Base-by-base conservation (phyloP, 2,113 vertebrate species). In the Gallinago jamesoni region DNA sequence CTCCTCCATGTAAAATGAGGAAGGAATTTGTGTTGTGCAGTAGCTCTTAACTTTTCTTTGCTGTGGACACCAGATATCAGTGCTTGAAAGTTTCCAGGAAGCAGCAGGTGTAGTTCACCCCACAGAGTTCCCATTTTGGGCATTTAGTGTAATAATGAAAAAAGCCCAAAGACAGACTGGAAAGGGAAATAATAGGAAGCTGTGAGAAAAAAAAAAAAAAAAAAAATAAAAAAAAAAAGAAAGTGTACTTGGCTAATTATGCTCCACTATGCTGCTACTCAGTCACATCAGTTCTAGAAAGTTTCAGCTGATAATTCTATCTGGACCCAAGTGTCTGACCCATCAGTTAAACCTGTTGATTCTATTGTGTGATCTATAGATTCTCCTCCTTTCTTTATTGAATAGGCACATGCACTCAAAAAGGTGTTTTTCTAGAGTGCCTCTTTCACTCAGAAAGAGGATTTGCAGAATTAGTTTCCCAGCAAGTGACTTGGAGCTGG, bases 291-390 rank as follows among this genome's bases (percentile, higher is more conserved):
- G 39, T 68, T 87, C 43, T 37, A 30, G 41, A 62, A 64, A 47
- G 45, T 33, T 78, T 2, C 33, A 66, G 30, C n/a, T 78, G 39
- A 78, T 47, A 62, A 48, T 64, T 39, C 24, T 39, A 1, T 41
- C 35, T 82, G 45, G 57, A 35, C 37, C 19, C 0, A 14, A 1
- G 5, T 48, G 31, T 57, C 50, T 8, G 4, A 30, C 43, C 25
- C 15, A 28, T 20, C 21, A 48, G 23, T 53, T 84, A 84, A 87
- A 64, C 17, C 39, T 56, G 33, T 59, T n/a, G 33, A 41, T 52
- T 5, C 17, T 74, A 1, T 28, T 3, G 0, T 10, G 12, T 45
- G 16, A 56, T 31, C 19, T 60, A 0, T 50, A 1, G 67, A 33
- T 18, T 78, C 12, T 45, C 10, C 14, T 5, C 9, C 15, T 66